phyloP scores from a whole-genome alignment of 2,113 vertebrate species.

The Loxodonta africana region DNA sequence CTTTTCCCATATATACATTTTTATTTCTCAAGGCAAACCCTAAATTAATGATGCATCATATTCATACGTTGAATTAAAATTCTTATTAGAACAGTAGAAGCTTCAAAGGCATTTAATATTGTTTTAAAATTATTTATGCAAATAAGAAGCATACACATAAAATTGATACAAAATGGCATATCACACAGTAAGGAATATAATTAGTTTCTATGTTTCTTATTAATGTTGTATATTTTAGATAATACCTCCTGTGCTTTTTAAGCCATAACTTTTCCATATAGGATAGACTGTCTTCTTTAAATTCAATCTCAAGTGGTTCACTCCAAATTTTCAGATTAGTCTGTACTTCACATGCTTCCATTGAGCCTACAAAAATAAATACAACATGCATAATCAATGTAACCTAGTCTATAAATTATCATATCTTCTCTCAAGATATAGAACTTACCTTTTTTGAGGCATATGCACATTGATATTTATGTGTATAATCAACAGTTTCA shows the following conservation, averaged over 20 bases:
- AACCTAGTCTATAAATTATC: not conserved
- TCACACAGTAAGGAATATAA: constrained; percentile 27
- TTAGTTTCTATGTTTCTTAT: constrained; percentile 1
- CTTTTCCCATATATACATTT: not conserved
- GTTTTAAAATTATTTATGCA: constrained; percentile 34
- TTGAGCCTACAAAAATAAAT: constrained; percentile 84
- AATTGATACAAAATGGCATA: not conserved
- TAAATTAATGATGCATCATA: constrained; percentile 43
- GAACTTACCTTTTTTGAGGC: not conserved
- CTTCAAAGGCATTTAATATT: constrained; percentile 25
- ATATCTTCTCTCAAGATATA: not conserved
- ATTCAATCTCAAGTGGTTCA: constrained; percentile 90
- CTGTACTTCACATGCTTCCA: constrained; percentile 91
- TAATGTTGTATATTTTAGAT: constrained; percentile 22
- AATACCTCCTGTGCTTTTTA: constrained; percentile 95
- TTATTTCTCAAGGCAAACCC: constrained; percentile 33
- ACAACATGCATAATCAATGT: constrained; percentile 48
- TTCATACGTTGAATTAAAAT: constrained; percentile 57
- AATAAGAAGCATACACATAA: not conserved
- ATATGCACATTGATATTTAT: not conserved
- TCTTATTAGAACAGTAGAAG: constrained; percentile 41
- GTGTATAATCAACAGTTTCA: not conserved
- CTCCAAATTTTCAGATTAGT: constrained; percentile 86
- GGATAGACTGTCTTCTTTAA: constrained; percentile 90
- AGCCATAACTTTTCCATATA: constrained; percentile 96